Evolutionary conservation across 2,113 vertebrate genomes (phyloP).

Genomic region (Gracilinanus agilis): DNA sequence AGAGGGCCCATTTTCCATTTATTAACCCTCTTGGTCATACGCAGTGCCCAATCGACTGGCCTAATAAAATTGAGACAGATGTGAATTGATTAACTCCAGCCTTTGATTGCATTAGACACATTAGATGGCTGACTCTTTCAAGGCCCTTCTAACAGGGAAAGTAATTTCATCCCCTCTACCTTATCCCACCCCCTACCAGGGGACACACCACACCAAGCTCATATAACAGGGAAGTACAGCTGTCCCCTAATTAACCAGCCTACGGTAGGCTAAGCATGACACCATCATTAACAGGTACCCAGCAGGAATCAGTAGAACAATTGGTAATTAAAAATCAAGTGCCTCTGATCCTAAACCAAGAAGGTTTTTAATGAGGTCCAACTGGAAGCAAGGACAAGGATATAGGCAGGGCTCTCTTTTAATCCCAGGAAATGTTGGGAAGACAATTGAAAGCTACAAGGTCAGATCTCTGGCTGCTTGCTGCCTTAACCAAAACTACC

Average conservation of each 20-base stretch:
- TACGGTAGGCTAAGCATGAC: background rate
- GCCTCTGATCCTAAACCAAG: background rate
- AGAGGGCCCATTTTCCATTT: conserved; percentile 68
- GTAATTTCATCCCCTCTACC: rapidly evolving
- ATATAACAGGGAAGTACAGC: background rate
- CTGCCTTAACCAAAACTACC: background rate
- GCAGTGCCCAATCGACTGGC: conserved; percentile 61
- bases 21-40: conserved; percentile 67
- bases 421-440: background rate
- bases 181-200: background rate
- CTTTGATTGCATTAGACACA: background rate
- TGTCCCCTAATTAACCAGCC: background rate
- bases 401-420: background rate
- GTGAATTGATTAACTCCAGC: background rate
- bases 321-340: background rate
- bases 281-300: background rate
- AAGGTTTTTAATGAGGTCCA: background rate
- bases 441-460: background rate
- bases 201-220: background rate
- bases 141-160: background rate
- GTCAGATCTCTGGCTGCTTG: background rate
- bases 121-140: background rate
- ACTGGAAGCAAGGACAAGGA: background rate
- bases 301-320: background rate
- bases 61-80: conserved; percentile 70